Evolutionary conservation across 2,888 invertebrate genomes (phyloP), one percentile per base, ranked within the genome.

Genomic region (Napeogenes sylphis): DNA sequence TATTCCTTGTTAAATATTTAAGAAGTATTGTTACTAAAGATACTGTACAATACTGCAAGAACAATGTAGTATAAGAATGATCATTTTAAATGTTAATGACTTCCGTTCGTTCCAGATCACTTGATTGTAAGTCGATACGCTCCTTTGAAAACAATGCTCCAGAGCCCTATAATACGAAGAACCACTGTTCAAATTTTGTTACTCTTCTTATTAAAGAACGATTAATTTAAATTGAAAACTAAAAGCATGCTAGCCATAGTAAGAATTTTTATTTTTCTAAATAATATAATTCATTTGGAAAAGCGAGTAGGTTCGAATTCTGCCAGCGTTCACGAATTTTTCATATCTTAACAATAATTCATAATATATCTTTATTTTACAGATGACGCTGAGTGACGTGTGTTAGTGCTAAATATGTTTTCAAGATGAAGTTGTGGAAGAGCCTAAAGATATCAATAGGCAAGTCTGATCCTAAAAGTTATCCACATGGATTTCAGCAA

Each of bases 391-490:
- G 62, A 62, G 69, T 70, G 71, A 64, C 60, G 65, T 67, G 71
- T 71, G 66, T 58, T 51, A 55, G 61, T 71, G 73, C 75, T 70
- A 81, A 85, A 81, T 84, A 88, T 88, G 89, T 80, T 72, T 82
- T 75, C 86, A 89, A 81, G 78, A 90, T 90, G 90, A 90, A 90
- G 90, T 71, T 90, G 84, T 90, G 90, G 90, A 90, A 90, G 69
- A 90, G 87, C 76, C 82, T 90, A 14, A 90, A 90, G 82, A 87
- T 90, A 73, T 89, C 89, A 4, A 90, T 90, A 77, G 89, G 90
- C 70, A 90, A 80, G 64, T 78, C 75, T 66, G 89, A 89, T 70
- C 85, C 86, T 2, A 88, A 87, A 71, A 77, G 79, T 4, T 84
- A 79, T 70, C 81, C 83, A 0, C 87, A 87, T 55, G 89, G 87